Evolutionary conservation across 2,113 vertebrate species (phyloP).

Genomic region (Ascaphus truei): DNA sequence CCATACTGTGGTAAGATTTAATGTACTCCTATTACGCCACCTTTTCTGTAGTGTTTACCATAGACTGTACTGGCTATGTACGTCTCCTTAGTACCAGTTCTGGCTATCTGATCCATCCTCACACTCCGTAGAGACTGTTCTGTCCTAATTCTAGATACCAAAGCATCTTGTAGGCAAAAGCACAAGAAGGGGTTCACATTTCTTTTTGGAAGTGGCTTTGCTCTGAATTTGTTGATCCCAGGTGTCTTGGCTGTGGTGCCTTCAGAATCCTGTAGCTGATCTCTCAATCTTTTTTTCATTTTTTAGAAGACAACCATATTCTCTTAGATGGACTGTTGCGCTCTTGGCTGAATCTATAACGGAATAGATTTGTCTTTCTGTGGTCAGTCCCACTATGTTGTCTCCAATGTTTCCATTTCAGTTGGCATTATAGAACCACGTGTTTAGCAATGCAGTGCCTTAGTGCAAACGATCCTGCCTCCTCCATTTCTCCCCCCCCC

Average conservation of each 20-base stretch:
- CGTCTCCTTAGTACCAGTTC: no score
- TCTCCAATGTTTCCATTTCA: background rate
- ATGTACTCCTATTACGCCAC: no score
- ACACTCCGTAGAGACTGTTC: background rate
- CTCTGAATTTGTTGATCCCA: background rate
- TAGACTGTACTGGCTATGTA: no score
- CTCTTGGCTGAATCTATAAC: background rate
- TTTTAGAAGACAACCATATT: no score
- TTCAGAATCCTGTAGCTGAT: conserved; percentile 14
- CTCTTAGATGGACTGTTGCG: background rate
- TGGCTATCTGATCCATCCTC: background rate
- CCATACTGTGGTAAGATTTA: no score
- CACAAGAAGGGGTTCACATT: conserved; percentile 8
- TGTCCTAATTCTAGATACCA: conserved; percentile 25
- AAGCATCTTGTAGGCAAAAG: conserved; percentile 19
- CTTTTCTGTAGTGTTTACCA: no score
- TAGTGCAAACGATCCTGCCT: conserved; percentile 17
- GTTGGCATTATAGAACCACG: background rate
- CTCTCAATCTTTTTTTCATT: background rate
- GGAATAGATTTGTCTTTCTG: background rate
- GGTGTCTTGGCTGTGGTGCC: conserved; percentile 22
- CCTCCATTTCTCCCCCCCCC: no score
- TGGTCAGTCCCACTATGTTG: background rate
- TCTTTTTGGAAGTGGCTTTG: background rate
- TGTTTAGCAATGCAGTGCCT: conserved; percentile 22